Conservation (phyloP, 2,113 vertebrate species). For the Scophthalmus maximus region DNA sequence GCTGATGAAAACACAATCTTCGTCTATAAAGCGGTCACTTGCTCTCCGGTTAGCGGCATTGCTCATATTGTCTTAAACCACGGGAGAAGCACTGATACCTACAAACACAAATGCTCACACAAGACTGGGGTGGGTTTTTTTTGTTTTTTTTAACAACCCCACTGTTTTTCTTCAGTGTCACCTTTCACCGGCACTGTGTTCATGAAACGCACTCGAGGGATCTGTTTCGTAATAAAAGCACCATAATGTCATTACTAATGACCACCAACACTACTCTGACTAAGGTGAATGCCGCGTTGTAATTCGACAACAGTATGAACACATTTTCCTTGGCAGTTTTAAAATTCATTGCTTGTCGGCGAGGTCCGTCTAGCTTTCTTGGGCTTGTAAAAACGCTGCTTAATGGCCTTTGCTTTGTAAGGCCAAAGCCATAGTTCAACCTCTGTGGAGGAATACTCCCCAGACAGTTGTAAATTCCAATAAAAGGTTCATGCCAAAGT, state of each 20-base stretch:
- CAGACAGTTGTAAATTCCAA: conserved; percentile 78
- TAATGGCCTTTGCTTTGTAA: conserved; percentile 74
- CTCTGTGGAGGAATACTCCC: conserved; percentile 66
- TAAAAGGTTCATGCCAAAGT: conserved; percentile 79
- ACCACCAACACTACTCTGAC: conserved; percentile 16
- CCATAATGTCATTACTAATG: conserved; percentile 30
- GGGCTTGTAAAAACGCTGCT: conserved; percentile 34
- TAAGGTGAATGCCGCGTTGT: conserved; percentile 46
- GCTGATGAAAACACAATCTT: conserved; percentile 61
- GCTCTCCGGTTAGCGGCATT: conserved; percentile 41
- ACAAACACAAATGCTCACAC: conserved; percentile 15
- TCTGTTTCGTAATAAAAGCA: conserved; percentile 40
- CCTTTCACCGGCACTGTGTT: conserved; percentile 12
- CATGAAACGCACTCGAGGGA: conserved; percentile 5
- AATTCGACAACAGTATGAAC: conserved; percentile 60
- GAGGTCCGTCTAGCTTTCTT: conserved; percentile 49
- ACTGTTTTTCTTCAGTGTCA: conserved; percentile 12
- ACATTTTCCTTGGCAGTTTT: conserved; percentile 56
- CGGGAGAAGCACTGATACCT: conserved; percentile 8
- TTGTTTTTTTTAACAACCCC: conserved; percentile 12
- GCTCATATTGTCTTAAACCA: conserved; percentile 30
- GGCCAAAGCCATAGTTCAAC: conserved; percentile 69
- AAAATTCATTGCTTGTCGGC: conserved; percentile 58
- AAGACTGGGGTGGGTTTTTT: background rate
- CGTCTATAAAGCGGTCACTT: conserved; percentile 32